Conservation (phyloP, 2,888 invertebrate species). For the Nyleta sp. region DNA sequence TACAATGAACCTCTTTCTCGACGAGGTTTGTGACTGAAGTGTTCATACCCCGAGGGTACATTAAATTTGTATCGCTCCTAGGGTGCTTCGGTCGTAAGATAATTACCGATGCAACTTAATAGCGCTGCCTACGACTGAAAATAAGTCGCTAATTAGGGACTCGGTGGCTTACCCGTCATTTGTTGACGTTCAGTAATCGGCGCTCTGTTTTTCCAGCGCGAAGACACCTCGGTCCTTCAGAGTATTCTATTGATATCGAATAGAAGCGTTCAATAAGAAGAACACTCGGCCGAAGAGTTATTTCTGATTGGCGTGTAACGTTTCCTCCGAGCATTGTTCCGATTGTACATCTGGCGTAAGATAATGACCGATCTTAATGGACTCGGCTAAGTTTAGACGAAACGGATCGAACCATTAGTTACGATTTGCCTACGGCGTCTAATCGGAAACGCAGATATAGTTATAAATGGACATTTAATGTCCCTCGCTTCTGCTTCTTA, state of each 20-base stretch:
- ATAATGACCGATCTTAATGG: slow-evolving; percentile 40
- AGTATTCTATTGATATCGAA: too few species aligned
- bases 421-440: slow-evolving; percentile 25
- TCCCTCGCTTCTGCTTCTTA: slow-evolving; percentile 15
- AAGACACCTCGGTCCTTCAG: too few species aligned
- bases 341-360: slow-evolving; percentile 35
- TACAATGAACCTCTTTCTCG: too few species aligned
- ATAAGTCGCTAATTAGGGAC: too few species aligned
- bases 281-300: background rate
- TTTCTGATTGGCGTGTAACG: background rate
- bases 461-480: slow-evolving; percentile 42
- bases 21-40: too few species aligned
- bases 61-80: background rate
- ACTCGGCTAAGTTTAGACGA: slow-evolving; percentile 42
- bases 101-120: background rate
- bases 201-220: too few species aligned
- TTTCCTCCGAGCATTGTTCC: slow-evolving; percentile 20
- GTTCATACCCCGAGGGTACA: too few species aligned
- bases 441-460: slow-evolving; percentile 32
- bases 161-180: too few species aligned
- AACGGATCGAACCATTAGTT: slow-evolving; percentile 37
- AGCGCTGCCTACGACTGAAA: too few species aligned
- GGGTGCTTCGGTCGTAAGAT: background rate
- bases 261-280: background rate
- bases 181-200: too few species aligned